Evolutionary conservation across 2,888 invertebrate genomes (phyloP).

Genomic region (Pycnomerus fuliginosus): DNA sequence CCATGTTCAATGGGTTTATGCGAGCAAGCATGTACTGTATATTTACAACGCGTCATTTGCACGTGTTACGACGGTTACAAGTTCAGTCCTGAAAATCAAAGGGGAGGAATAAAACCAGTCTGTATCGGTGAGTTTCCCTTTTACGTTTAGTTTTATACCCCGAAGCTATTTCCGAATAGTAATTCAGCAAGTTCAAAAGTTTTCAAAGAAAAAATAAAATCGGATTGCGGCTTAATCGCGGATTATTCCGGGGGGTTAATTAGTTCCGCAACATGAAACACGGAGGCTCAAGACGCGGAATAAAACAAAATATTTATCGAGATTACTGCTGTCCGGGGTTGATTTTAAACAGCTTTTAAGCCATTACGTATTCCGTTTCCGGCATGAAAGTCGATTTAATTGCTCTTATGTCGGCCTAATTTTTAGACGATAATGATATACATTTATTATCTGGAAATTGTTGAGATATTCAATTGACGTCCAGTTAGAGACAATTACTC

Average conservation of each 20-base stretch:
- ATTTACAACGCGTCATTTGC: conserved; percentile 63
- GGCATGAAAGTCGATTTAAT: no score
- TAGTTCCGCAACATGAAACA: conserved; percentile 10
- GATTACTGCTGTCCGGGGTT: no score
- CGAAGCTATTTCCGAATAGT: conserved; percentile 1
- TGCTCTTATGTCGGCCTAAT: no score
- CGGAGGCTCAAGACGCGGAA: no score
- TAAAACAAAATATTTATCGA: no score
- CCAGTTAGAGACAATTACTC: no score
- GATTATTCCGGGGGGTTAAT: conserved; percentile 11
- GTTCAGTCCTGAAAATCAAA: conserved; percentile 61
- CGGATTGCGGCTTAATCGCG: conserved; percentile 4
- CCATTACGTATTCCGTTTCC: no score
- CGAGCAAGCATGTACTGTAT: conserved; percentile 67
- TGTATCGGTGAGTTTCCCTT: conserved; percentile 57
- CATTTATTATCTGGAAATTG: no score
- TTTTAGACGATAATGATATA: no score
- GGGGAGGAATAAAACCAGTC: conserved; percentile 59
- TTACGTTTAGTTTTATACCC: conserved; percentile 11
- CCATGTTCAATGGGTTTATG: conserved; percentile 65
- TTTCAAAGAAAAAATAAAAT: conserved; percentile 5
- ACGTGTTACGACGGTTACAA: conserved; percentile 64
- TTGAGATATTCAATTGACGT: no score
- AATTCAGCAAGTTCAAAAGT: background rate
- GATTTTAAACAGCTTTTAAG: no score